phyloP scores from a whole-genome alignment of 2,888 invertebrate species.

The Chrysolina americana region DNA sequence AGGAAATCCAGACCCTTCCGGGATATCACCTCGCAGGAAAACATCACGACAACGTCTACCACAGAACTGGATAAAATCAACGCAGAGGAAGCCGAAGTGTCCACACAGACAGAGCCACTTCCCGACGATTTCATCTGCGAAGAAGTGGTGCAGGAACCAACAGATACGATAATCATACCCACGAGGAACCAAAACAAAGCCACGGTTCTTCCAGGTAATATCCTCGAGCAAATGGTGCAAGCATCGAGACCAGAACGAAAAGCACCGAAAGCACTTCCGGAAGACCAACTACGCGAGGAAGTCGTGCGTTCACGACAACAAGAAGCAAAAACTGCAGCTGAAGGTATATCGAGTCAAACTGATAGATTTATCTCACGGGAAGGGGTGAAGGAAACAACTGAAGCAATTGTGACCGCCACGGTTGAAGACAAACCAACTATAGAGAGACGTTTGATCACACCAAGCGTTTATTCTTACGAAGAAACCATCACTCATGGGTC shows the following conservation, averaged over 20 bases:
- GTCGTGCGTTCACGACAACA: background rate
- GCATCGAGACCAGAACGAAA: slow-evolving; percentile 26
- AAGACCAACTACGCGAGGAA: background rate
- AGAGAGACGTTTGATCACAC: slow-evolving; percentile 57
- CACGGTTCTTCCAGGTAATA: background rate
- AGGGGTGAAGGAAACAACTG: background rate
- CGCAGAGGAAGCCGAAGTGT: slow-evolving; percentile 80
- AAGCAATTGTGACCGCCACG: background rate
- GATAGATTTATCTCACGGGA: background rate
- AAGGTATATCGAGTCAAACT: background rate
- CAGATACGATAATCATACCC: slow-evolving; percentile 49
- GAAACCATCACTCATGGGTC: slow-evolving; percentile 79
- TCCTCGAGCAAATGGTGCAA: slow-evolving; percentile 13
- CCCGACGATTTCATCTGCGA: slow-evolving; percentile 84
- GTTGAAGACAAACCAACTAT: slow-evolving; percentile 26
- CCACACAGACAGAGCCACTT: slow-evolving; percentile 88
- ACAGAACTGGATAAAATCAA: slow-evolving; percentile 61
- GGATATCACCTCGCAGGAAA: slow-evolving; percentile 64
- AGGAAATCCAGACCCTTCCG: slow-evolving; percentile 68
- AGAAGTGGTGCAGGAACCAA: slow-evolving; percentile 64
- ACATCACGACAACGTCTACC: slow-evolving; percentile 49
- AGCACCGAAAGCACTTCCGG: background rate
- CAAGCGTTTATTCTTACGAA: slow-evolving; percentile 71
- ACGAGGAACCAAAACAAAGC: slow-evolving; percentile 25
- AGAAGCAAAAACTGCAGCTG: background rate